phyloP scores from a whole-genome alignment of 2,797 vertebrate species.

The Acrocephalus scirpaceus region DNA sequence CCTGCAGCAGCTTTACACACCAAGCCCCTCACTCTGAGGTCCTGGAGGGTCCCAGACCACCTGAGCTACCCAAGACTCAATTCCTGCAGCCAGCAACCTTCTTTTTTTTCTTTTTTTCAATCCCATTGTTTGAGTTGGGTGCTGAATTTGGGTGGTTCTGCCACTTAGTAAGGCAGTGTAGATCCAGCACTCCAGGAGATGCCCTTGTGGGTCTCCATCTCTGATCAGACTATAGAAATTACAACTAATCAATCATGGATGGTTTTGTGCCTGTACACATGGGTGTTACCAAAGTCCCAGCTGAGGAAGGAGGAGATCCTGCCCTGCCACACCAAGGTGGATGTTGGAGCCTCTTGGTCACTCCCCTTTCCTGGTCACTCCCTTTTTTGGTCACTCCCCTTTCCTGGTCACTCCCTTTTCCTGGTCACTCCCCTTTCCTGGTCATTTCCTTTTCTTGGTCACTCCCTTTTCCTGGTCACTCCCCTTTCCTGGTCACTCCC shows the following conservation, averaged over 20 bases:
- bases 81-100: neutral
- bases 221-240: neutral
- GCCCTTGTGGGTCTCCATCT: fast-evolving
- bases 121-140: neutral
- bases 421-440: neutral
- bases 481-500: neutral
- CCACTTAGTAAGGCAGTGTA: fast-evolving
- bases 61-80: fast-evolving
- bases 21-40: neutral
- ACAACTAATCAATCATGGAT: fast-evolving
- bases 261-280: fast-evolving
- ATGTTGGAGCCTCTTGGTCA: fast-evolving
- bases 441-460: neutral
- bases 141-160: neutral
- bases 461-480: too few relatives aligned
- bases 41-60: neutral
- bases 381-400: neutral
- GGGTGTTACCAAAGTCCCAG: fast-evolving
- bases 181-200: too few relatives aligned
- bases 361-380: neutral
- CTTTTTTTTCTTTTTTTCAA: fast-evolving
- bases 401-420: too few relatives aligned
- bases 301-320: neutral
- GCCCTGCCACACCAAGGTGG: neutral
- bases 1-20: neutral